These are phyloP conservation scores for Hephaestus fuliginosus DNA, from an alignment of 2,797 vertebrate species.

Conservation along the genomic window DNA sequence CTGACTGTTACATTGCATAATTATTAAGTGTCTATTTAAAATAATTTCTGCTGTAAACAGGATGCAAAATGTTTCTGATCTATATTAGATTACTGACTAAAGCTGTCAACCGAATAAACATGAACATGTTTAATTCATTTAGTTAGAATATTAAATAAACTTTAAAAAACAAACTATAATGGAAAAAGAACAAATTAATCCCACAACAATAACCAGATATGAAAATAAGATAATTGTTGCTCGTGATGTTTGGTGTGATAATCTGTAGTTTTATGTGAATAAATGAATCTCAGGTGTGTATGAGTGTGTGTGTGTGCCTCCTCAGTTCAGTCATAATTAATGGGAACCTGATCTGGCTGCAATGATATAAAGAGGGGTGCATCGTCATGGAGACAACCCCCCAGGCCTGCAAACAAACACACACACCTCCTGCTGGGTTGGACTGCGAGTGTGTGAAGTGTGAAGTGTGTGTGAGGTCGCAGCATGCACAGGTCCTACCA, in stretches of 20 bases:
- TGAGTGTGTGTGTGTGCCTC: conserved; percentile 15
- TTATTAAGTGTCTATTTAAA: no score
- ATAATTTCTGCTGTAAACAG: no score
- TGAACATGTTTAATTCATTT: not conserved
- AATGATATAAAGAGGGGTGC: conserved; percentile 42
- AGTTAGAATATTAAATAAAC: not conserved
- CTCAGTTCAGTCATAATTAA: conserved; percentile 69
- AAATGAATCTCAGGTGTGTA: not conserved
- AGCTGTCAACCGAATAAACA: no score
- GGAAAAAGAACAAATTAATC: no score
- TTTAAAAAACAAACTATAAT: no score
- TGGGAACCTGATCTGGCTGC: conserved; percentile 59
- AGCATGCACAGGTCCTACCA: conserved; percentile 85
- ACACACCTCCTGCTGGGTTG: conserved; percentile 15
- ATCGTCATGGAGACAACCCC: conserved; percentile 69
- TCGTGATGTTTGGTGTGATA: not conserved
- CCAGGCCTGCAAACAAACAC: conserved; percentile 34
- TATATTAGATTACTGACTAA: no score
- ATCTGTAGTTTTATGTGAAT: not conserved
- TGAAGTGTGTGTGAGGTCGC: not conserved
- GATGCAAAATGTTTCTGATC: no score
- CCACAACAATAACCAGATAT: not conserved
- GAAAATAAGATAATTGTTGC: not conserved
- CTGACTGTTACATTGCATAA: no score
- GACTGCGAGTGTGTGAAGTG: not conserved